These are phyloP conservation scores for Parapsyche elsis DNA, from an alignment of 1,140 invertebrate genomes.

Conservation along the genomic window DNA sequence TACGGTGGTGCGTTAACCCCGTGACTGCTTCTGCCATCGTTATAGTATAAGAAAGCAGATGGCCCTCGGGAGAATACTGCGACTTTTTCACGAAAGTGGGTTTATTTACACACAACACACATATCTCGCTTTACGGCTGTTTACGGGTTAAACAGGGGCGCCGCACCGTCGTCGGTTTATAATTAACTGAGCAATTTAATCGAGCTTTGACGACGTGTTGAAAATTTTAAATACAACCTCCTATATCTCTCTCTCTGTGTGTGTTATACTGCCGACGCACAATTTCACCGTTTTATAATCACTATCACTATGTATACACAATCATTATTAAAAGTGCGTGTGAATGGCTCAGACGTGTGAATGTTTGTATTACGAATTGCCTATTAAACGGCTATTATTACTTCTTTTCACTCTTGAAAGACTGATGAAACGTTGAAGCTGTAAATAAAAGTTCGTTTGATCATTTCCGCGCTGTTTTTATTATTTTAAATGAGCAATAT, in stretches of 20 bases:
- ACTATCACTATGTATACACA: no score
- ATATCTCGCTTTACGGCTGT: background rate
- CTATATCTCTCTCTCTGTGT: background rate
- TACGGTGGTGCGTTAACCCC: conserved; percentile 27
- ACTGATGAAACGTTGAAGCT: no score
- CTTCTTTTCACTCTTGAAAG: background rate
- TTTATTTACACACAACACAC: conserved; percentile 10
- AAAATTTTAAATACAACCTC: conserved; percentile 21
- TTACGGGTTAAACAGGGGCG: background rate
- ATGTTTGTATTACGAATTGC: conserved; percentile 7
- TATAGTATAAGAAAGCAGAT: conserved; percentile 14
- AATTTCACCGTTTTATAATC: background rate
- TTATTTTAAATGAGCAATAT: background rate
- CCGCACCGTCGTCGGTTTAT: background rate
- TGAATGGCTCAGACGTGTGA: background rate
- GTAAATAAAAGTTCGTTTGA: background rate
- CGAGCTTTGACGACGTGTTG: conserved; percentile 5
- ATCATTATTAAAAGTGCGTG: background rate
- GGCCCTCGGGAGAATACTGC: background rate
- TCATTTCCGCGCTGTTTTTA: background rate
- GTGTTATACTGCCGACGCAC: background rate
- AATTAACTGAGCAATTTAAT: conserved; percentile 12
- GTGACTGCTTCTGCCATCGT: background rate
- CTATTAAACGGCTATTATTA: background rate
- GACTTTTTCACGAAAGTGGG: background rate